Evolutionary conservation across 2,113 vertebrate genomes (phyloP).

Genomic region (Aptenodytes patagonicus): DNA sequence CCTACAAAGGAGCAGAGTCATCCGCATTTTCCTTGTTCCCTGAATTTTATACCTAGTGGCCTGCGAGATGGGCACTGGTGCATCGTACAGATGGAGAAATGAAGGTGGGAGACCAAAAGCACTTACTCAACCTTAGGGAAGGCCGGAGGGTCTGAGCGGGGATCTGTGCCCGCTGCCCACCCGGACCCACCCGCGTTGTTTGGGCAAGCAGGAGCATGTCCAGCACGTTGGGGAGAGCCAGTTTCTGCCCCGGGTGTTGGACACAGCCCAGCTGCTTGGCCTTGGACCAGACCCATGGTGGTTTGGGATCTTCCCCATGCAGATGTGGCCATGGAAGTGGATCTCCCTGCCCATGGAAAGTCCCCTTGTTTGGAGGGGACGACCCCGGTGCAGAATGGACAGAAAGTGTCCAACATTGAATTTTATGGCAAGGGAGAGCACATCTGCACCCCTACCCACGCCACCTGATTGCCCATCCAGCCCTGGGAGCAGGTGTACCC

Average conservation of each 20-base stretch:
- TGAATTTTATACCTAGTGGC: neutral
- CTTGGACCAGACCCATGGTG: neutral
- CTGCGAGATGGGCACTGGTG: fast-evolving
- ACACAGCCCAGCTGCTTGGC: neutral
- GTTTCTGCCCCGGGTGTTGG: neutral
- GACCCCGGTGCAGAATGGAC: neutral
- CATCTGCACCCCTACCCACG: neutral
- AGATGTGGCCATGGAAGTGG: neutral
- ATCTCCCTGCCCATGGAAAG: neutral
- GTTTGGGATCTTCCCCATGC: neutral
- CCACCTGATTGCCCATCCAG: neutral
- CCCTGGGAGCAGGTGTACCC: neutral
- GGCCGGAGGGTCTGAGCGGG: neutral
- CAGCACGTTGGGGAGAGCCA: neutral
- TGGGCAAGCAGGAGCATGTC: neutral
- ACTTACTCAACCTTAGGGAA: neutral
- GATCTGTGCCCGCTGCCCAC: no score
- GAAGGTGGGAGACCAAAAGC: neutral
- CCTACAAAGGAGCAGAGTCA: neutral
- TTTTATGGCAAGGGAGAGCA: neutral
- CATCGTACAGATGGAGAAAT: neutral
- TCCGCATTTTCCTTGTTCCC: neutral
- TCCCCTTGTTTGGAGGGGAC: neutral
- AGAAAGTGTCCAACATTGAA: neutral
- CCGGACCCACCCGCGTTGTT: fast-evolving